Percentiles rank a stretch among this genome's conserved stretches.
Conservation (phyloP, 2,888 invertebrate species). For the Ligdia adustata region DNA sequence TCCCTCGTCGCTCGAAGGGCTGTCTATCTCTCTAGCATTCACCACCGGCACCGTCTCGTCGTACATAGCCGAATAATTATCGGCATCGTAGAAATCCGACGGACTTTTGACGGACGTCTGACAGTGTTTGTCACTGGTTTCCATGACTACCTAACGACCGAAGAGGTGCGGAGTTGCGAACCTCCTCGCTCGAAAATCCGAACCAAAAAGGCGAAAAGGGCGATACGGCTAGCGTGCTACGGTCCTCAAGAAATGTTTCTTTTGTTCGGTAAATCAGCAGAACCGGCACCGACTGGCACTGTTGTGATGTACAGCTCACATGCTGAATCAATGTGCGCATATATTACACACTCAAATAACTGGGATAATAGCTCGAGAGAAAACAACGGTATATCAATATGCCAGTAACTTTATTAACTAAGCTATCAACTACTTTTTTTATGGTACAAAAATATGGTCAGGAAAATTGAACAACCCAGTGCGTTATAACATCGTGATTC, state of each 20-base stretch:
- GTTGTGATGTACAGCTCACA: conserved; percentile 25
- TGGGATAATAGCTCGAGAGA: conserved; percentile 29
- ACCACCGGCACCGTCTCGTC: conserved; percentile 85
- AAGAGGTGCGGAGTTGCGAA: conserved; percentile 23
- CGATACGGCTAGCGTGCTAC: conserved; percentile 24
- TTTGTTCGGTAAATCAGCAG: too few species aligned
- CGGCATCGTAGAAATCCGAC: conserved; percentile 40
- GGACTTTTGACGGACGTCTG: conserved; percentile 61
- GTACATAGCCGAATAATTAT: conserved; percentile 71
- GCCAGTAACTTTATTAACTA: conserved; percentile 65
- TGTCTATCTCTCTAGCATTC: conserved; percentile 83
- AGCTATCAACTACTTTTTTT: conserved; percentile 48
- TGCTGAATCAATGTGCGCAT: conserved; percentile 41
- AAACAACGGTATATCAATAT: conserved; percentile 41
- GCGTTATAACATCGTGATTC: conserved; percentile 1
- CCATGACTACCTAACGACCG: conserved; percentile 63
- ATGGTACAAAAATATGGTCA: conserved; percentile 51
- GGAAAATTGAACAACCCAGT: conserved; percentile 49
- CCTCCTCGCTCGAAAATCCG: conserved; percentile 50
- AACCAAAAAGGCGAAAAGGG: conserved; percentile 50
- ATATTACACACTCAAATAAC: conserved; percentile 21
- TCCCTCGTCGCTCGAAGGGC: conserved; percentile 61
- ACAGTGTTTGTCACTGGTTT: conserved; percentile 76
- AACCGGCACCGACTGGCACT: conserved; percentile 36
- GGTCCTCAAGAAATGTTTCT: conserved; percentile 24